phyloP scores from a whole-genome alignment of 2,113 vertebrate genomes.

The Cyanistes caeruleus region DNA sequence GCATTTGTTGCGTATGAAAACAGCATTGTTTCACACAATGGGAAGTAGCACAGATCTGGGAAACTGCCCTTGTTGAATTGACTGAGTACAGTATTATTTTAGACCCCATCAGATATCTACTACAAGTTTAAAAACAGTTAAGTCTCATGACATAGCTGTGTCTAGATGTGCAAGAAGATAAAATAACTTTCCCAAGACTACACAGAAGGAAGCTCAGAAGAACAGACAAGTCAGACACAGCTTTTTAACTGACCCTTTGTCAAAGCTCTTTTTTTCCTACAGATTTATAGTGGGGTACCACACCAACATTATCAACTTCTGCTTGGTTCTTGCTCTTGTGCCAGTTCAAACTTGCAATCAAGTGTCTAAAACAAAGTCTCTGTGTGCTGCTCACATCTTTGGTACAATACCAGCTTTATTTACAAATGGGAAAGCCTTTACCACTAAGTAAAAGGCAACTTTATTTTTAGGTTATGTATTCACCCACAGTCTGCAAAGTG shows the following conservation, averaged over 20 bases:
- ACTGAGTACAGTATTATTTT: background rate
- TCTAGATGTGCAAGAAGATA: background rate
- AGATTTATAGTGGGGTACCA: background rate
- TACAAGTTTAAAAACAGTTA: background rate
- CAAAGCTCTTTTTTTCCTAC: background rate
- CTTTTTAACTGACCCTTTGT: background rate
- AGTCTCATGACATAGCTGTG: background rate
- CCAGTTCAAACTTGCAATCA: background rate
- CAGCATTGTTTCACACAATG: background rate
- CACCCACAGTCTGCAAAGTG: background rate
- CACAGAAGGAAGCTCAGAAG: background rate
- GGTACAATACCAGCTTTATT: slow-evolving; percentile 34
- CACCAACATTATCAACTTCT: background rate
- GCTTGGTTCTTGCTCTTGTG: background rate
- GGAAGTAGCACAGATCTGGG: background rate
- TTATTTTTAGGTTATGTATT: slow-evolving; percentile 54
- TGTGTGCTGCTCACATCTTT: background rate
- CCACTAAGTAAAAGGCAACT: background rate
- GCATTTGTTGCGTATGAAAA: background rate
- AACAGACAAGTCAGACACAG: background rate
- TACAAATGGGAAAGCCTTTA: background rate
- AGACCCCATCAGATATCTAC: background rate
- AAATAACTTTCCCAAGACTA: slow-evolving; percentile 31
- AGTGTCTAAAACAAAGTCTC: background rate
- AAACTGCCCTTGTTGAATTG: background rate